These are phyloP conservation scores for Crotalus tigris DNA, from an alignment of 2,113 vertebrate genomes.

Conservation along the genomic window DNA sequence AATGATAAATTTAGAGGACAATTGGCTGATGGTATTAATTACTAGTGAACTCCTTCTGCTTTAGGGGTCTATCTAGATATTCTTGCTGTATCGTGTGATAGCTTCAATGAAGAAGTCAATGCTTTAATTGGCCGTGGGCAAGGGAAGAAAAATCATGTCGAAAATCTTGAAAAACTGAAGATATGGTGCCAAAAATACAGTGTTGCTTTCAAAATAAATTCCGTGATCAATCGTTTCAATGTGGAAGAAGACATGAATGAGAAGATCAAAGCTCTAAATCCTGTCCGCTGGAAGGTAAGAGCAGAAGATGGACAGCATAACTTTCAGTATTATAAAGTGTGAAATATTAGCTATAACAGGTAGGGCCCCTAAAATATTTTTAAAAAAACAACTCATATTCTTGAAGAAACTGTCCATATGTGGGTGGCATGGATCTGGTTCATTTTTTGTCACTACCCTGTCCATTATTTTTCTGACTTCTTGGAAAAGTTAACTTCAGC, in stretches of 20 bases:
- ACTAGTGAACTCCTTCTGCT: neutral
- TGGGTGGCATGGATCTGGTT: neutral
- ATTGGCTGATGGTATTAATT: neutral
- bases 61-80: conserved; percentile 88
- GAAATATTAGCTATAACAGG: neutral
- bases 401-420: neutral
- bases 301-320: no score
- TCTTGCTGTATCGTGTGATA: conserved; percentile 92
- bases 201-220: conserved; percentile 96
- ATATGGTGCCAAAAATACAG: conserved; percentile 83
- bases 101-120: conserved; percentile 88
- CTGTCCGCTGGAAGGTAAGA: conserved; percentile 91
- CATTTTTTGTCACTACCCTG: neutral
- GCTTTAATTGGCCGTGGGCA: conserved; percentile 85
- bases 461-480: neutral
- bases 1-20: neutral
- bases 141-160: conserved; percentile 85
- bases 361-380: neutral
- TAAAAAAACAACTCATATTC: neutral
- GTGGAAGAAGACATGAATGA: conserved; percentile 86
- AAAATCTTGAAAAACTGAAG: conserved; percentile 79
- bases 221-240: conserved; percentile 91
- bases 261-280: conserved; percentile 76
- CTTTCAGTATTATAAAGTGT: neutral
- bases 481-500: neutral